These are phyloP conservation scores for Anneissia japonica DNA, from an alignment of 35 echinoderm and acorn worm species.

Conservation along the genomic window DNA sequence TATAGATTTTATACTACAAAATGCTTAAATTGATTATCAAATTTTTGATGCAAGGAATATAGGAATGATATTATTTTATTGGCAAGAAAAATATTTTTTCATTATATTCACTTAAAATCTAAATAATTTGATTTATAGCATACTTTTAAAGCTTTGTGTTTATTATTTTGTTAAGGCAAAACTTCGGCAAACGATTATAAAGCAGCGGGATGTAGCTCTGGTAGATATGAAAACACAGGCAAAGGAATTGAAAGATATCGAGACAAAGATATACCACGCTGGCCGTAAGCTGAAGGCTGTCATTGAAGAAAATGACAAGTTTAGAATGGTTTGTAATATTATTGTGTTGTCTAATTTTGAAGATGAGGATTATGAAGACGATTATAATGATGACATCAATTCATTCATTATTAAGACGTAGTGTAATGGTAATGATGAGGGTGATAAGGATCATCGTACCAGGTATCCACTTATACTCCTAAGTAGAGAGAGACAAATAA, in stretches of 20 bases:
- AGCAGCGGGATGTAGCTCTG: constrained; percentile 59
- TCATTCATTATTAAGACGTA: background rate
- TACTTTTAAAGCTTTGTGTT: background rate
- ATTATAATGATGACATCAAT: background rate
- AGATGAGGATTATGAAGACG: no score
- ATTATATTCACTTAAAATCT: no score
- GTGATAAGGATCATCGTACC: no score
- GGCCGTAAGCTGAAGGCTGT: constrained; percentile 87
- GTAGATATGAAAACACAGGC: constrained; percentile 75
- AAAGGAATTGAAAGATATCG: constrained; percentile 62
- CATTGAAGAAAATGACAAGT: constrained; percentile 78
- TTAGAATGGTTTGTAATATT: constrained; percentile 55
- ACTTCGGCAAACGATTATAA: constrained; percentile 47
- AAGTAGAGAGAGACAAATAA: no score
- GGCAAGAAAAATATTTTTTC: no score
- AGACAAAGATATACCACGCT: constrained; percentile 92
- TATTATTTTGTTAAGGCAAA: constrained; percentile 26
- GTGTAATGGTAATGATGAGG: no score
- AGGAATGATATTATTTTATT: no score
- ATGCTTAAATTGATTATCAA: no score
- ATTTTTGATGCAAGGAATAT: no score
- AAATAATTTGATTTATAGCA: no score
- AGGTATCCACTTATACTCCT: no score
- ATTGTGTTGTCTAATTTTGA: background rate
- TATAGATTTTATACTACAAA: no score